Evolutionary conservation across 2,113 vertebrate species (phyloP), one percentile per base, ranked within the genome.

Genomic region (Petroica traversi): DNA sequence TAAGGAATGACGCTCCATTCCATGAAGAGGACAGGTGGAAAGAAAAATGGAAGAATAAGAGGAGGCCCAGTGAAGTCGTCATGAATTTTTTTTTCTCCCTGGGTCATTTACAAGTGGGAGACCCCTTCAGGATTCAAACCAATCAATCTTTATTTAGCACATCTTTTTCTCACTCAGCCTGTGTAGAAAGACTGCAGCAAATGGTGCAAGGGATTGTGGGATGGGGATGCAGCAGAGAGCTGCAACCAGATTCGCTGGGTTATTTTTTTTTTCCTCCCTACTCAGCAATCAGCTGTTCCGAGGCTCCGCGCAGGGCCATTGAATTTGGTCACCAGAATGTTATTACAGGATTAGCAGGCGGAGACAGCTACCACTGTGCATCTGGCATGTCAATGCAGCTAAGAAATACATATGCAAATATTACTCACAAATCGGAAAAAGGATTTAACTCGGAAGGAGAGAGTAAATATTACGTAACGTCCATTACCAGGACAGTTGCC

Each of bases 151-250:
- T 97, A 97, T 97, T 97, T 98, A 98, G 96, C 94, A 95, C 96
- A 97, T 98, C 97, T 97, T 97, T 97, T 97, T 97, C 97, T 96
- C 89, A 96, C 97, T 97, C 97, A 92, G 97, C 96, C 98, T 92
- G 97, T 97, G 97, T 97, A 97, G 98, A 97, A 98, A 98, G 98
- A 99, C 98, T 99, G 99, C 99, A 98, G 98, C 98, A 98, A 98
- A 97, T 45, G 95, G 88, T 96, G 98, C 98, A 98, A 98, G 95
- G 98, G 94, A 98, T 98, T 98, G 93, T 98, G 98, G 98, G 97
- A 98, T 98, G 93, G 97, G 97, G 98, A 98, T 98, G 98, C 98
- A 98, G 98, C 98, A 98, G 95, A 96, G 97, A 98, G 98, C 98
- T 97, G 97, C 95, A 77, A 96, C 34, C 75, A 98, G 98, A 98